Evolutionary conservation across 2,888 invertebrate genomes (phyloP), one percentile per base, ranked within the genome.

Genomic region (Tetheella fluctuosa): DNA sequence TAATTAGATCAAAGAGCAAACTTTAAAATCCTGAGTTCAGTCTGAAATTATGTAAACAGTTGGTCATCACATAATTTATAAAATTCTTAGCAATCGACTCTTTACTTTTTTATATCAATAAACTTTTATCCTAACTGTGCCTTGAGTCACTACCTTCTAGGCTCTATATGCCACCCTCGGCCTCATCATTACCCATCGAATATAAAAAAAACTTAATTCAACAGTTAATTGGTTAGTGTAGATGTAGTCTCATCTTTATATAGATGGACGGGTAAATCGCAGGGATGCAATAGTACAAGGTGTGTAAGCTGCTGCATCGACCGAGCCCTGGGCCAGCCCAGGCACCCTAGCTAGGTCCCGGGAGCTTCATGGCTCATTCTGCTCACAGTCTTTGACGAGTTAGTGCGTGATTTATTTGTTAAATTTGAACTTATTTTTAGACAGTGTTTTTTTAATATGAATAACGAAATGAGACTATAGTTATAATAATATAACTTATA

Each of bases 271-370:
- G 3, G 30, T 30, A 7, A 55, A 54, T 28, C 17, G 17, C 34
- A 37, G 34, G 7, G 28, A 30, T 58, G 48, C 58, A 30, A 58
- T 52, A 34, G 28, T 52, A 52, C 23, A 58, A 28, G 57, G 25
- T 42, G 56, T 52, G 52, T 42, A 23, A 48, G n/a, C 30, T 25
- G 55, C 59, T 62, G 62, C 57, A 62, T 57, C 62, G 57, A 62
- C n/a, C 61, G 37, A 34, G 25, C 56, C 52, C 53, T 28, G 62
- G 37, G 55, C 25, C 12, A 48, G 58, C 28, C 17, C 42, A 23
- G 48, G 48, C 30, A 42, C 20, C 48, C 54, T 30, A 13, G 25
- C 57, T 54, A 30, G 54, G 20, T 20, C 52, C 30, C 53, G 20
- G 13, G 56, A 25, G 57, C n/a, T n/a, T n/a, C n/a, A 62, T 59